Base-by-base conservation (phyloP, 1,140 invertebrate genomes). In the Lasaia peninsularis region DNA sequence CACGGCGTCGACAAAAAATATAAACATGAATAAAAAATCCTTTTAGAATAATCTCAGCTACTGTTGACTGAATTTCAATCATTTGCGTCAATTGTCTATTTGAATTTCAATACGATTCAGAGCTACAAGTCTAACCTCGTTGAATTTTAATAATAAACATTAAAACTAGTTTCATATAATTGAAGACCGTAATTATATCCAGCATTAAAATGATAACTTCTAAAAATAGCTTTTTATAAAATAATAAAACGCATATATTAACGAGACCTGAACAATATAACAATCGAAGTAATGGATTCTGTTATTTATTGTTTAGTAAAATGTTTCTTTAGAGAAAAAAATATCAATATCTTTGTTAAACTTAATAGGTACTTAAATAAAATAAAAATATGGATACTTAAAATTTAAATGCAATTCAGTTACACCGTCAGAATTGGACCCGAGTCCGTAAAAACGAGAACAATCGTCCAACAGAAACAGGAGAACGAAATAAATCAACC, bases 401-500 rank as follows among this genome's bases (percentile, higher is more conserved):
- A 28, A 28, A 77, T 88, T 88, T 78, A 80, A 80, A 86, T 78
- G 72, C 70, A 78, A 72, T 76, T 28, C 72, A 65, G 65, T 78
- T 83, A 88, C 85, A 88, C 86, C 83, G 78, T 78, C 75, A 82
- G 72, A 80, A 73, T 76, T 67, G 77, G 73, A 74, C 65, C 68
- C 64, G 68, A 69, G 63, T 69, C 71, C 72, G 69, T 76, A 79
- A 81, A 81, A 86, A 84, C 57, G 71, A 79, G 82, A 88, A 86
- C 82, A 88, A 88, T 88, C 75, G 78, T 52, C 65, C 71, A 70
- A 77, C 67, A 71, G 82, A 81, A 84, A 86, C 80, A 78, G 78
- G 80, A 78, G 80, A 78, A 65, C 80, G 80, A 83, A 83, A 86
- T 88, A 88, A 88, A 88, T 88, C 85, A 88, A 79, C 75, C 67